Base-by-base conservation (phyloP, 92 coral and sea anemone genomes). In the Diadumene lineata region DNA sequence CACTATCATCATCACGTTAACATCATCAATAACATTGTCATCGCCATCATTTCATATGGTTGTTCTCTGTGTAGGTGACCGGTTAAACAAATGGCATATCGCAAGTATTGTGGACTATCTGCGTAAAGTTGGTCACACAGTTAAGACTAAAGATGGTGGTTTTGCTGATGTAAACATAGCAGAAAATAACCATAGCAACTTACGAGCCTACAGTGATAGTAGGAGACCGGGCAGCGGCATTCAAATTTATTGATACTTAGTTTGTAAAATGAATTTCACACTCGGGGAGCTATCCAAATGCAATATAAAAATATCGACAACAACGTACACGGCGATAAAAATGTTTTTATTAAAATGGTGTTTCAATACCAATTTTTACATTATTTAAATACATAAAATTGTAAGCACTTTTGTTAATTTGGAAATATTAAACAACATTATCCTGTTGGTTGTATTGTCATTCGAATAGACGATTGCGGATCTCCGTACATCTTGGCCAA, bases 191-290 rank as follows among this genome's bases (percentile, higher is more conserved):
- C 84, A 86, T 34, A 89, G 81, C 63, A 29, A 75, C 19, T 25
- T 94, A 34, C 73, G 87, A 46, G 97, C 90, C 72, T 92, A 92
- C 60, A 89, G 87, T 32, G 98, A 94, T 77, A 86, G 92, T 46
- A 81, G 98, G 7, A 55, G 97, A 69, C 64, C 31, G 64, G 64
- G 31, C 64, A 58, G 64, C 31, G 64, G 64, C 4, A 32, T 58
- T 58, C 31, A 8, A 9, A 32, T 58, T 6, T 53, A 53, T 53
- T 53, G 19, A 21, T 9, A 38, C n/a, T n/a, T n/a, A n/a, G n/a
- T n/a, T n/a, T n/a, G n/a, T n/a, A n/a, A n/a, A n/a, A n/a, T n/a
- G n/a, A n/a, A n/a, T n/a, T n/a, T n/a, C n/a, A n/a, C n/a, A n/a
- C n/a, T n/a, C n/a, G n/a, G n/a, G n/a, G n/a, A n/a, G n/a, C n/a